Evolutionary conservation across 1,140 invertebrate genomes (phyloP).

Genomic region (Teleogryllus occipitalis): DNA sequence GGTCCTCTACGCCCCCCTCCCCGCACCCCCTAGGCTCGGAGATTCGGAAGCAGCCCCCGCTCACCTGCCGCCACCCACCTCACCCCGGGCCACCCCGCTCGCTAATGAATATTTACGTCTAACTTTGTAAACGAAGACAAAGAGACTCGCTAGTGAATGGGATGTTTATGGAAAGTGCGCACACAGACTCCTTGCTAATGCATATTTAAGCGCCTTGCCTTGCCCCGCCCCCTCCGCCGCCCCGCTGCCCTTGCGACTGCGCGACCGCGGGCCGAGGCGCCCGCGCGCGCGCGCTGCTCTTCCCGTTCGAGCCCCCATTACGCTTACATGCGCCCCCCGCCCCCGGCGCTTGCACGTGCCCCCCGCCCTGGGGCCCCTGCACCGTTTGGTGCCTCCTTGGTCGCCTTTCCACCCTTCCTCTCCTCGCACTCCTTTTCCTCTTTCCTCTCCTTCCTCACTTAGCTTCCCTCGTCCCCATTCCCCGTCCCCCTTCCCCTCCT

Average conservation of each 20-base stretch:
- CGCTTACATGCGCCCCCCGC: too few relatives aligned
- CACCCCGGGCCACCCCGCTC: neutral
- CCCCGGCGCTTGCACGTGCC: too few relatives aligned
- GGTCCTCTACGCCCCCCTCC: neutral
- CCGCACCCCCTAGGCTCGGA: too few relatives aligned
- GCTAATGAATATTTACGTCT: conserved; percentile 16
- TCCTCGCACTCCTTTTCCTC: neutral
- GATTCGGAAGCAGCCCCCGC: too few relatives aligned
- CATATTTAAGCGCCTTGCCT: conserved; percentile 14
- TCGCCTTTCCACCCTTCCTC: neutral
- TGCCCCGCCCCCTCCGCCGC: neutral
- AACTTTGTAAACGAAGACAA: conserved; percentile 17
- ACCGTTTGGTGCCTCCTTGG: neutral
- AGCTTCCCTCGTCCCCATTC: neutral
- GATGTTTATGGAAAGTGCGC: conserved; percentile 18
- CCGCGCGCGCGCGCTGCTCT: too few relatives aligned
- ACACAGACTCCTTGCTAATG: conserved; percentile 17
- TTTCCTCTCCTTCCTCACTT: neutral
- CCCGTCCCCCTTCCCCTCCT: neutral
- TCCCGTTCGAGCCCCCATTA: too few relatives aligned
- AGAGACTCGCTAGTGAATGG: conserved; percentile 17
- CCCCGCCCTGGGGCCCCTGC: neutral
- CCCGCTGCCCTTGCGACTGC: neutral
- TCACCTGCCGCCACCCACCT: neutral
- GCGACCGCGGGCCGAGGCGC: neutral